These are phyloP conservation scores for Cydia fagiglandana DNA, from an alignment of 1,140 invertebrate species.

Conservation along the genomic window DNA sequence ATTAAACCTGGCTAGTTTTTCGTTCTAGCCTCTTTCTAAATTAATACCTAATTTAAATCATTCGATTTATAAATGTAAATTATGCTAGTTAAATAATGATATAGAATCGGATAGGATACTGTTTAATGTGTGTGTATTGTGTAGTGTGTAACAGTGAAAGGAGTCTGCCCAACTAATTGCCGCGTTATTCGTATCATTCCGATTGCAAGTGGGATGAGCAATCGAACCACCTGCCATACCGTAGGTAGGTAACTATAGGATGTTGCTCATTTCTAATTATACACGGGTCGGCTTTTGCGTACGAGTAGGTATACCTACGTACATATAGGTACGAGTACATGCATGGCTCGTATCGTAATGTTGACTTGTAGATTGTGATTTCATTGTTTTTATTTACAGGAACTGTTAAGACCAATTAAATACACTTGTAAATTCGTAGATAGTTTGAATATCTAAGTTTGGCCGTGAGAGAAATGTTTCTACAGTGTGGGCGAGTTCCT, in stretches of 20 bases:
- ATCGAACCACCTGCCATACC: conserved; percentile 15
- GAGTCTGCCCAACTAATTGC: conserved; percentile 18
- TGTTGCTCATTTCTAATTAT: conserved; percentile 4
- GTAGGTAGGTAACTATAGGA: neutral
- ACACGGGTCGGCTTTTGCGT: neutral
- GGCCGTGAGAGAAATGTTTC: too few species aligned
- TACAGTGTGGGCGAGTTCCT: too few species aligned
- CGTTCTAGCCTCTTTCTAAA: too few species aligned
- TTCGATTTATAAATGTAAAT: too few species aligned
- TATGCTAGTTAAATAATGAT: too few species aligned
- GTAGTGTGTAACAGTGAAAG: conserved; percentile 22
- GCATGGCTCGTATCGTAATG: neutral
- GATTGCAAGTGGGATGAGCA: conserved; percentile 24
- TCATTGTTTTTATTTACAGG: too few species aligned
- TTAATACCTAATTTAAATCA: too few species aligned
- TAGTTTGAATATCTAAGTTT: too few species aligned
- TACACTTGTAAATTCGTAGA: too few species aligned
- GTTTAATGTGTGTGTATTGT: neutral
- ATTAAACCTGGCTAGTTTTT: too few species aligned
- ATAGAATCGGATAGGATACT: neutral
- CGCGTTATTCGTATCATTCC: conserved; percentile 30
- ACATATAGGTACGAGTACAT: neutral
- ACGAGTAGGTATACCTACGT: neutral
- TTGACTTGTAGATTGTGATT: neutral
- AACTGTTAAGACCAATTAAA: too few species aligned